A percentile compares a stretch with the other conserved stretches of the same genome.
These are phyloP conservation scores for Otocyon megalotis DNA, from an alignment of 2,113 vertebrate species.

Conservation along the genomic window DNA sequence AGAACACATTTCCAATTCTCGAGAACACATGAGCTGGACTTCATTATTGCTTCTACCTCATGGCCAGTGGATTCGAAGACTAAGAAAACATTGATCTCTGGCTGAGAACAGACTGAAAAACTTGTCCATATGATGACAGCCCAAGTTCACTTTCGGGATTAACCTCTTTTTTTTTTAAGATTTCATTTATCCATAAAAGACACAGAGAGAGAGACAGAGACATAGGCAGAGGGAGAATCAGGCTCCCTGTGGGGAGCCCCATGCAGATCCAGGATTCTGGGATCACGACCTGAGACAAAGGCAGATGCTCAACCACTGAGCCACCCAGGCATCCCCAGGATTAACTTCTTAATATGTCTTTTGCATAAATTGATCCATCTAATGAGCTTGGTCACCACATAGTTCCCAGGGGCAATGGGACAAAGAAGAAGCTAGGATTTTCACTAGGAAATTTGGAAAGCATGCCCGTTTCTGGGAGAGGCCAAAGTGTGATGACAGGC, in stretches of 20 bases:
- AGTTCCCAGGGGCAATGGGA: background rate
- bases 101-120: constrained; percentile 4
- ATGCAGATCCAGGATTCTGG: no score
- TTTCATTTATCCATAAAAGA: no score
- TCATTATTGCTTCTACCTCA: background rate
- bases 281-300: no score
- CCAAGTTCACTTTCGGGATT: background rate
- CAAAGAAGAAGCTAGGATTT: background rate
- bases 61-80: background rate
- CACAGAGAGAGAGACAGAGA: no score
- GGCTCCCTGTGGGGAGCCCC: no score
- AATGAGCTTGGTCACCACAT: background rate
- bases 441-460: background rate
- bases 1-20: constrained; percentile 6
- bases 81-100: constrained; percentile 47
- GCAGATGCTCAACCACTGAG: no score
- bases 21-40: background rate
- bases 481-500: background rate
- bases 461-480: background rate
- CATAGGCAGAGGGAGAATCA: no score
- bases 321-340: background rate
- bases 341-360: constrained; percentile 14
- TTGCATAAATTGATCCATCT: background rate
- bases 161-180: background rate
- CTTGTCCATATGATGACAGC: background rate